Evolutionary conservation across 2,888 invertebrate genomes (phyloP).

Genomic region (Neoascia interrupta): DNA sequence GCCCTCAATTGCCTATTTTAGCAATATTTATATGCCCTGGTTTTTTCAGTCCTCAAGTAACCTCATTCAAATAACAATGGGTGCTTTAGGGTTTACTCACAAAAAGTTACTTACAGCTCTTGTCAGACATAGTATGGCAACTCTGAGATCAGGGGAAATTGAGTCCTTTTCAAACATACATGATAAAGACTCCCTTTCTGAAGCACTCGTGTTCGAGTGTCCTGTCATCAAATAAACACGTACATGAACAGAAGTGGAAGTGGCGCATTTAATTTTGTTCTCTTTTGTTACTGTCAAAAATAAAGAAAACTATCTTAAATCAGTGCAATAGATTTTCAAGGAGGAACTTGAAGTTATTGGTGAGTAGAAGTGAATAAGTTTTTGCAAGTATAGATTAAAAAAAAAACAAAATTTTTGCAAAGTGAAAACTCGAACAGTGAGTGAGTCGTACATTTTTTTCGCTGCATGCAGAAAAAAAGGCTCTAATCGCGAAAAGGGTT

Average conservation of each 20-base stretch:
- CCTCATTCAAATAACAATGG: too few species aligned
- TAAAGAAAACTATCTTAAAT: neutral
- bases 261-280: constrained; percentile 13
- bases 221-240: constrained; percentile 48
- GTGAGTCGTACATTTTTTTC: too few species aligned
- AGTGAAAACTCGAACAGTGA: neutral
- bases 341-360: constrained; percentile 1
- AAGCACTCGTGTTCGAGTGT: constrained; percentile 30
- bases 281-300: constrained; percentile 2
- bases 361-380: constrained; percentile 4
- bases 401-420: too few species aligned
- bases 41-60: too few species aligned
- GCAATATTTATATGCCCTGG: too few species aligned
- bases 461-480: too few species aligned
- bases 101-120: too few species aligned
- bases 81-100: too few species aligned
- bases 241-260: constrained; percentile 6
- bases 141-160: constrained; percentile 3
- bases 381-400: neutral
- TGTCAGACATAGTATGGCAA: neutral
- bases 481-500: too few species aligned
- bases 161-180: constrained; percentile 7
- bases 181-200: neutral
- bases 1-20: too few species aligned
- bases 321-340: neutral